Evolutionary conservation across 2,888 invertebrate species (phyloP), one percentile per base, ranked within the genome.

Genomic region (Ephialtes manifestator): DNA sequence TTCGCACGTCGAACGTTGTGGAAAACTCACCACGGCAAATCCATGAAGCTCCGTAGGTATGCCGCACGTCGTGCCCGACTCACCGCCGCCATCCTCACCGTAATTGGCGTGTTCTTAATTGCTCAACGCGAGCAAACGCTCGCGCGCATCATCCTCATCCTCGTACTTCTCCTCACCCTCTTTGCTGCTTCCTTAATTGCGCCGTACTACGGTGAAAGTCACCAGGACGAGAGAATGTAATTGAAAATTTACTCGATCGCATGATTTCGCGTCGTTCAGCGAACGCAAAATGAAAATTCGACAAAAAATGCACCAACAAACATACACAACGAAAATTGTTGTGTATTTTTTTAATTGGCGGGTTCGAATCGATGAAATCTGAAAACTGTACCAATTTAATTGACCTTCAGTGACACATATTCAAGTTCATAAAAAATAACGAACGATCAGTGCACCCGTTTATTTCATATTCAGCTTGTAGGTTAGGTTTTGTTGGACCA

Each of bases 101-200:
- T 81, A 81, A 81, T 81, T 81, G 80, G 80, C 74, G 74, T 46
- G 80, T 74, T 81, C 74, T 81, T 81, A 81, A 81, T 81, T 81
- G 67, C 74, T 46, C 72, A 24, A 80, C 39, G 53, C 39, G 71
- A 20, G 15, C 70, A n/a, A 15, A 11, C 77, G 4, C 79, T 10
- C 53, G 46, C 78, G 70, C 65, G 80, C 72, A 67, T 80, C 80
- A 67, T 80, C 46, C 55, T 72, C 71, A 20, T 79, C 76, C 76
- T 76, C 68, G 58, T 28, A 7, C 13, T 18, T 53, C 58, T 46
- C 31, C 43, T 75, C 31, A 7, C 48, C 18, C 35, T n/a, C 58
- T 68, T 68, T 67, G 31, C 65, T 65, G 55, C 65, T 67, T 74
- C 35, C 55, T 58, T 74, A 80, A 80, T 67, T 65, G 79, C 77